Percentiles rank a stretch among this genome's conserved stretches.
Evolutionary conservation across 2,797 vertebrate genomes (phyloP).

Genomic region (Borostomias antarcticus): DNA sequence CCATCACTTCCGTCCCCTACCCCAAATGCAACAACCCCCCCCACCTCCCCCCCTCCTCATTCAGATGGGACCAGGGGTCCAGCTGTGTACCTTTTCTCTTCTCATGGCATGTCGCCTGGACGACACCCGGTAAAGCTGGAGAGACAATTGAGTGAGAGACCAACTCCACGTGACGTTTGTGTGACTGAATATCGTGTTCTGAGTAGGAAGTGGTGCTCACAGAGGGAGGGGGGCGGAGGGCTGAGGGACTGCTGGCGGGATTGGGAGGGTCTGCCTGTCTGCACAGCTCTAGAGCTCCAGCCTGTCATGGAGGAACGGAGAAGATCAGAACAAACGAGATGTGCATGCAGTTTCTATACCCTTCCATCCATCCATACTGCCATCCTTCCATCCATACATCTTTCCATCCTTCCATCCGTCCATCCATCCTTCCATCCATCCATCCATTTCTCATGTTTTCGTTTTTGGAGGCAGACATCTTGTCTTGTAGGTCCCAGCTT

Average conservation of each 20-base stretch:
- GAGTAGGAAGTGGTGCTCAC: conserved; percentile 73
- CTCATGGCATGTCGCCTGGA: conserved; percentile 64
- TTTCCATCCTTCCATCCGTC: no score
- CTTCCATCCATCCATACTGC: no score
- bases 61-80: conserved; percentile 48
- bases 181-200: conserved; percentile 72
- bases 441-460: conserved; percentile 44
- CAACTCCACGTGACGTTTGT: conserved; percentile 51
- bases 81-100: conserved; percentile 60
- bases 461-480: conserved; percentile 56
- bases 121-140: conserved; percentile 33
- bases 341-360: conserved; percentile 80
- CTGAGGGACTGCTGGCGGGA: conserved; percentile 14
- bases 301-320: background rate
- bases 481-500: conserved; percentile 50
- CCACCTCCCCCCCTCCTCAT: conserved; percentile 38
- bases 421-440: no score
- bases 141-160: conserved; percentile 38
- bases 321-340: conserved; percentile 62
- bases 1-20: conserved; percentile 10
- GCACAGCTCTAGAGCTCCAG: conserved; percentile 71
- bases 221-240: conserved; percentile 26
- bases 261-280: conserved; percentile 64
- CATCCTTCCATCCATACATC: no score
- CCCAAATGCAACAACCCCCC: conserved; percentile 39